Evolutionary conservation across 2,797 vertebrate species (phyloP).

Genomic region (Sylvia borin): DNA sequence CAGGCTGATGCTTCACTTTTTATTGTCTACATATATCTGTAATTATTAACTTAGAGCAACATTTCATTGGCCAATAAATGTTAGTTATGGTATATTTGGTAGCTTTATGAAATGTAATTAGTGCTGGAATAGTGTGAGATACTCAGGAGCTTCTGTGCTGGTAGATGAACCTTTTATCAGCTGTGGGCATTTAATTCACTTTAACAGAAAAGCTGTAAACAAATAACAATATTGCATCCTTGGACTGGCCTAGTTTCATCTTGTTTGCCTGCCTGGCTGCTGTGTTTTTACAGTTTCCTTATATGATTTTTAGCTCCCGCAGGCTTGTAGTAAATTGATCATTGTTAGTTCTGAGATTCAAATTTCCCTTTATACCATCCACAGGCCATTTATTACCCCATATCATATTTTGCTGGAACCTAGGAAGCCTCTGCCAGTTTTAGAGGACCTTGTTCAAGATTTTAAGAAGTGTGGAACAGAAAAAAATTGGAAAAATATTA

Average conservation of each 20-base stretch:
- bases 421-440: neutral
- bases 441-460: neutral
- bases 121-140: conserved; percentile 41
- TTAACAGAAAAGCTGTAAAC: conserved; percentile 62
- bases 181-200: conserved; percentile 68
- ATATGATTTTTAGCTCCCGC: conserved; percentile 34
- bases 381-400: neutral
- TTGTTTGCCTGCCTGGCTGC: conserved; percentile 29
- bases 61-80: conserved; percentile 73
- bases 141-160: conserved; percentile 10
- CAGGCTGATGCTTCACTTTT: conserved; percentile 49
- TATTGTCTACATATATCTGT: conserved; percentile 68
- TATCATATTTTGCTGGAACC: conserved; percentile 11
- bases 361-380: conserved; percentile 39
- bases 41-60: conserved; percentile 72
- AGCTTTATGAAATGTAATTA: conserved; percentile 73
- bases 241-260: conserved; percentile 30
- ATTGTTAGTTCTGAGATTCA: conserved; percentile 56
- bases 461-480: neutral
- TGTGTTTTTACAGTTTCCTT: neutral
- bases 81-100: conserved; percentile 73
- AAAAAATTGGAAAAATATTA: neutral
- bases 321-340: conserved; percentile 55
- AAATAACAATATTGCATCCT: conserved; percentile 59
- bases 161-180: conserved; percentile 62